Base-by-base conservation (phyloP, 2,797 vertebrate genomes). In the Selene dorsalis region DNA sequence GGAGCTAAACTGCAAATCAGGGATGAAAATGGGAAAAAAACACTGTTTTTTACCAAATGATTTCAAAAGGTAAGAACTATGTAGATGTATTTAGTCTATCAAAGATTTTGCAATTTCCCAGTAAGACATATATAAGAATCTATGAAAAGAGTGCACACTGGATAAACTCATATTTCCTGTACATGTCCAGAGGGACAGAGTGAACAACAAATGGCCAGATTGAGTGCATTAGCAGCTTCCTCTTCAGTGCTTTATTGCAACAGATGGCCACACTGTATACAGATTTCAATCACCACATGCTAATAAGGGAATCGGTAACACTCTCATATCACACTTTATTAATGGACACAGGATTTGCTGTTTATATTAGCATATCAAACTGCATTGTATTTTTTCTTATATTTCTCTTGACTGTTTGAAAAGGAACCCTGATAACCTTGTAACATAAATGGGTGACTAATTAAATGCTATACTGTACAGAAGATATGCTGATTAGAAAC, bases 401-500 rank as follows among this genome's bases (percentile, higher is more conserved):
- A 32, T 24, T 39, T 72, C 50, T 73, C 48, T 52, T 45, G 28
- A 50, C 20, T 66, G 32, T 73, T 79, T 71, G n/a, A 32, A 68
- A 79, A 63, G 18, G n/a, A 84, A 41, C 22, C 20, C 39, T 38
- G 3, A 43, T 48, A 79, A 52, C 22, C n/a, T 75, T 63, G 75
- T 43, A 55, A 63, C 62, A 82, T n/a, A 48, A 32, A 24, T 35
- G 11, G 73, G 61, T 20, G 26, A 55, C 57, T 73, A 70, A 86
- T 80, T 76, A 72, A 18, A 79, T 32, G 41, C 59, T 59, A 13
- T 48, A 61, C 11, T 8, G 14, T 45, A 75, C n/a, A n/a, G n/a
- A n/a, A n/a, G n/a, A n/a, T n/a, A n/a, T n/a, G n/a, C 39, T 70
- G 38, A 72, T 89, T 81, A 53, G 53, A 70, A 78, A 69, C 38